Evolutionary conservation across 2,113 vertebrate genomes (phyloP).

Genomic region (Sterrhoptilus dennistouni): DNA sequence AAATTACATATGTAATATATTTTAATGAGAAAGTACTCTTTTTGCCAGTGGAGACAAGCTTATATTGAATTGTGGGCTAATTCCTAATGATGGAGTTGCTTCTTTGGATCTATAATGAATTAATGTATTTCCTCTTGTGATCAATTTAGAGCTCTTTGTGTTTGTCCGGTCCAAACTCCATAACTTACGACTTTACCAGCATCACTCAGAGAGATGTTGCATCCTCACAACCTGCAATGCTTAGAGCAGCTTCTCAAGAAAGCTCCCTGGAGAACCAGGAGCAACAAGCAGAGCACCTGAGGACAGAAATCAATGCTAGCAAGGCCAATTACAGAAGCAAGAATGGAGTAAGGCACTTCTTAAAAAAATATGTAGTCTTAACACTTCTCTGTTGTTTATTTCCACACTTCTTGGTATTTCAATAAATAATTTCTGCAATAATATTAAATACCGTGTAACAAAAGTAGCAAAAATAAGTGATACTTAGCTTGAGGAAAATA

Average conservation of each 20-base stretch:
- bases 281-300: constrained; percentile 81
- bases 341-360: constrained; percentile 72
- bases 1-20: background rate
- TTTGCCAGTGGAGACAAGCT: background rate
- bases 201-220: constrained; percentile 71
- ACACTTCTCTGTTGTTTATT: background rate
- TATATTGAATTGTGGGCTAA: background rate
- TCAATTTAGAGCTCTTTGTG: constrained; percentile 82
- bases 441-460: background rate
- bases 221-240: constrained; percentile 63
- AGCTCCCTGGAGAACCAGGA: constrained; percentile 83
- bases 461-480: background rate
- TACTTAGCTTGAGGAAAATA: background rate
- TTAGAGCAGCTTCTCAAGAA: constrained; percentile 82
- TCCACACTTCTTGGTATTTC: background rate
- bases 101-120: background rate
- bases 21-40: background rate
- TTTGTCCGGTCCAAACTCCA: constrained; percentile 82
- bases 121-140: background rate
- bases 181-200: constrained; percentile 76
- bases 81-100: background rate
- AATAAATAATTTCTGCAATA: background rate
- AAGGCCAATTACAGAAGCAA: constrained; percentile 82
- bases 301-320: constrained; percentile 77
- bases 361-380: background rate